These are phyloP conservation scores for Chrysolina oricalcia DNA, from an alignment of 2,888 invertebrate species.

Conservation along the genomic window DNA sequence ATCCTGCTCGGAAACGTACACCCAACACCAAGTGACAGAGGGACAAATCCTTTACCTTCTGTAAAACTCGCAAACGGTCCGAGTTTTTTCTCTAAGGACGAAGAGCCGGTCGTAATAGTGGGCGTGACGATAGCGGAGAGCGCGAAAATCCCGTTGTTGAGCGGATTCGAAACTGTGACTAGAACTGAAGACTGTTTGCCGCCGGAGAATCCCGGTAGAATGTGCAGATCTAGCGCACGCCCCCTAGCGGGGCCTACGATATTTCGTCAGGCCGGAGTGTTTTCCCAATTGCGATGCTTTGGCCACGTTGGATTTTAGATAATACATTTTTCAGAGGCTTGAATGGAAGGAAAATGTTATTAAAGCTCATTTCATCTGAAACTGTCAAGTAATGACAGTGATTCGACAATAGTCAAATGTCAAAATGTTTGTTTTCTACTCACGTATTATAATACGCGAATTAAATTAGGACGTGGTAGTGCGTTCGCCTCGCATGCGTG, in stretches of 20 bases:
- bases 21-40: slow-evolving; percentile 13
- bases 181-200: slow-evolving; percentile 56
- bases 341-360: no score
- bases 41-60: slow-evolving; percentile 2
- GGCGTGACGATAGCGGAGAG: slow-evolving; percentile 51
- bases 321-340: no score
- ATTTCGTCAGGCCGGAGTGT: slow-evolving; percentile 32
- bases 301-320: not conserved
- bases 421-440: no score
- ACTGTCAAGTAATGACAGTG: no score
- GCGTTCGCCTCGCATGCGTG: no score
- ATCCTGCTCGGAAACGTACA: not conserved
- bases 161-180: slow-evolving; percentile 48
- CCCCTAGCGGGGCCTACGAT: slow-evolving; percentile 45
- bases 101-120: slow-evolving; percentile 50
- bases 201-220: slow-evolving; percentile 53
- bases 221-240: slow-evolving; percentile 56
- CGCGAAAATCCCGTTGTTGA: slow-evolving; percentile 37
- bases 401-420: no score
- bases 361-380: no score
- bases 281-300: not conserved
- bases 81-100: slow-evolving; percentile 15
- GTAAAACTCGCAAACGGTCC: not conserved
- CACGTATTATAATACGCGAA: no score
- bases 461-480: no score